Evolutionary conservation across 2,888 invertebrate genomes (phyloP), one percentile per base, ranked within the genome.

Genomic region (Trachelus tabidus): DNA sequence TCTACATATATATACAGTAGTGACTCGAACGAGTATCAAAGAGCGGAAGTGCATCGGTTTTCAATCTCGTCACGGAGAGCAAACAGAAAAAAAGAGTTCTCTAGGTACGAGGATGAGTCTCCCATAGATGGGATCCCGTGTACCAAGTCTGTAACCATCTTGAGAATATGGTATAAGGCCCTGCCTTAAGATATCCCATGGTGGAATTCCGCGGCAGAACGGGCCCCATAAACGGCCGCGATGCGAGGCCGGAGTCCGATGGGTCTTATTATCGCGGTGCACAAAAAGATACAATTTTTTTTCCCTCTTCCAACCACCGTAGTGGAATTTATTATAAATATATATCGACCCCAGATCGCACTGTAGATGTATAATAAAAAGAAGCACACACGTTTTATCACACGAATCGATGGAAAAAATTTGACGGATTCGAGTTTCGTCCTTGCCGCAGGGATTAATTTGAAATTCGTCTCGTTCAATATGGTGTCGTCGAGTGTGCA

Each of bases 181-280:
- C 71, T 35, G 77, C 79, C 75, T 77, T 77, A 56, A 81, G 76
- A 75, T 73, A 73, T 71, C 34, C 75, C 77, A 31, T 73, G 69
- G 69, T 79, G 79, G 73, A 75, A 80, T 77, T 73, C 76, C 69
- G 30, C 71, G 40, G 68, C 30, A 37, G 68, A 76, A 78, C 77
- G 76, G 73, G 77, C 78, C 77, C 79, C 80, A 77, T 81, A 81
- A 81, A 81, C 75, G 79, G 78, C 34, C 75, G 71, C 76, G 79
- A 83, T 80, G 81, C 80, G 77, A 73, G 34, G 73, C 69, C 73
- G 80, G 79, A 79, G 82, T 79, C 79, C 77, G 75, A 80, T 80
- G 79, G 79, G 78, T 75, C 73, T 74, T 69, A 31, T 75, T 69
- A 31, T 75, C 77, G 69, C 56, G 73, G 76, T 75, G 68, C 56